Base-by-base conservation (phyloP, 2,888 invertebrate species). In the Hartigia nigra region DNA sequence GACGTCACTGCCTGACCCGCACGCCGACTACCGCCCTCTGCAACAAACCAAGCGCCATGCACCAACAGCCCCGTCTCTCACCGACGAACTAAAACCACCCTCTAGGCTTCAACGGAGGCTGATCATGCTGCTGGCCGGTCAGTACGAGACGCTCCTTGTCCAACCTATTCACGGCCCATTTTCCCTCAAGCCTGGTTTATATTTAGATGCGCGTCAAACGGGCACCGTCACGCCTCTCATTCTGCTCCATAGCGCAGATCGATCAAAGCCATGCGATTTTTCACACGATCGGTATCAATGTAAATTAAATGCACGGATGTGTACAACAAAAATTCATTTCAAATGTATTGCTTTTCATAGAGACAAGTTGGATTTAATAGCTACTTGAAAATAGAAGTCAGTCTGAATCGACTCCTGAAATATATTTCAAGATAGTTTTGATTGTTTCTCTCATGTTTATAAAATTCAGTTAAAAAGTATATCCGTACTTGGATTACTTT, bases 1-100 rank as follows among this genome's bases (percentile, higher is more conserved):
- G 89, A 89, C 89, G 89, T 89, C 89, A 89, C 86, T 82, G 85
- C 87, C 84, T 85, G 87, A 86, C 84, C 88, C 86, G 82, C 76
- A 81, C 84, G 84, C 80, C 82, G 79, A 82, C 84, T 85, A 84
- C 85, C 88, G 85, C 86, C 86, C 84, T 87, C 84, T 83, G 69
- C 39, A 55, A 55, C 39, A 55, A 55, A 55, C 39, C 23, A 55
- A 55, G 39, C 76, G 69, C 69, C 77, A 39, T 55, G 80, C 76
- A 80, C 75, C 76, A 31, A 31, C 34, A 70, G 80, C 79, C 81
- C 84, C 81, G 72, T 74, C 34, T 12, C 39, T 14, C 12, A 72
- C 32, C 72, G 31, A 72, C 72, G 31, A 55, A 80, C 75, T 75
- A 72, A 70, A 23, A 70, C 81, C 80, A 81, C 84, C 81, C 70